phyloP scores from a whole-genome alignment of 2,888 invertebrate genomes.

The Prionchulus punctatus region DNA sequence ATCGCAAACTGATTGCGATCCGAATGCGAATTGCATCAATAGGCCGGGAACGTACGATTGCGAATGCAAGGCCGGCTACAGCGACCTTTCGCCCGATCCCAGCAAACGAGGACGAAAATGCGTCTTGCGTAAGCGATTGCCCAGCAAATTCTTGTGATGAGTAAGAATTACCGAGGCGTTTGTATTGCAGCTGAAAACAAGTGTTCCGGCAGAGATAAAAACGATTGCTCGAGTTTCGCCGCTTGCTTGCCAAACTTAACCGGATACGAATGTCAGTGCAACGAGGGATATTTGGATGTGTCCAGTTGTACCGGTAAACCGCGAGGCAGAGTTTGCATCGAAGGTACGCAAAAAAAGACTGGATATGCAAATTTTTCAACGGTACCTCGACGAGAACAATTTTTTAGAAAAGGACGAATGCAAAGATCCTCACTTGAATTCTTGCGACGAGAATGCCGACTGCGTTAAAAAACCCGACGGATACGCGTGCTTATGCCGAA shows the following conservation, averaged over 20 bases:
- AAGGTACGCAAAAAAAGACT: no score
- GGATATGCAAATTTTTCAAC: no score
- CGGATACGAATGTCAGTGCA: neutral
- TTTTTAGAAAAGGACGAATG: slow-evolving; percentile 5
- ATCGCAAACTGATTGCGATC: neutral
- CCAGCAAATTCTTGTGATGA: no score
- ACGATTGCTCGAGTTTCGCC: slow-evolving; percentile 5
- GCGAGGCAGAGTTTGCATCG: neutral
- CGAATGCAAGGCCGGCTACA: slow-evolving; percentile 1
- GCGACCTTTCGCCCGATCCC: neutral
- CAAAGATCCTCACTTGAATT: neutral
- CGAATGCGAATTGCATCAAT: neutral
- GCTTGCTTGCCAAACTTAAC: neutral
- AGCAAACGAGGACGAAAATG: slow-evolving; percentile 19
- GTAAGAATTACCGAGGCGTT: no score
- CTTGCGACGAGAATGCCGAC: slow-evolving; percentile 8
- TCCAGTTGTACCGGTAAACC: neutral
- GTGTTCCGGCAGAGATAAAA: neutral
- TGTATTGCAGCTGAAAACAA: neutral
- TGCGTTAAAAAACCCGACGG: slow-evolving; percentile 3
- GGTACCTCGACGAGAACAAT: no score
- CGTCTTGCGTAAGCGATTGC: slow-evolving; percentile 28
- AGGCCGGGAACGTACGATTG: neutral
- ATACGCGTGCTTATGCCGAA: slow-evolving; percentile 3
- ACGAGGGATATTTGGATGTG: neutral